Conservation (phyloP, 2,888 invertebrate species). For the Nasonia oneida region DNA sequence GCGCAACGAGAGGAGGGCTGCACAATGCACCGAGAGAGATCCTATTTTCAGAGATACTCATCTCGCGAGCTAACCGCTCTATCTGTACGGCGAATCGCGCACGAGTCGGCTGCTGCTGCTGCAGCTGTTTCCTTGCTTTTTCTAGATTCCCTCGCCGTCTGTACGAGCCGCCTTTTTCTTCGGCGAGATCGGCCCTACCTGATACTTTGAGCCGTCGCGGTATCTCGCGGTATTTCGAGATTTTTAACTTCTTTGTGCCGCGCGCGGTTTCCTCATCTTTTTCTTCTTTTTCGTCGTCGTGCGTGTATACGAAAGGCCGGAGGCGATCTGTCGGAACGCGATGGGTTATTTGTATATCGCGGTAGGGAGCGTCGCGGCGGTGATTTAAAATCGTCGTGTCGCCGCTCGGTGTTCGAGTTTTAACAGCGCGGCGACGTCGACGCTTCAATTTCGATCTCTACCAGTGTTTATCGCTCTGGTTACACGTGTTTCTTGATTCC, state of each 20-base stretch:
- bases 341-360: conserved; percentile 52
- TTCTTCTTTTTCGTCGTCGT: neutral
- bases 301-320: neutral
- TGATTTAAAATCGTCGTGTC: conserved; percentile 47
- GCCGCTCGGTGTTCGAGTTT: conserved; percentile 26
- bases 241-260: conserved; percentile 46
- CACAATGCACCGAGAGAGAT: conserved; percentile 70
- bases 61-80: conserved; percentile 70
- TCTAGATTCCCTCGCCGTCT: conserved; percentile 28
- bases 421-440: neutral
- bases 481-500: neutral
- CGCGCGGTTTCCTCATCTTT: neutral
- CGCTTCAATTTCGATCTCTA: conserved; percentile 10
- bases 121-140: conserved; percentile 71
- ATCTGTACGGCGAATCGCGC: conserved; percentile 71
- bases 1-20: neutral
- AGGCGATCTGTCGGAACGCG: conserved; percentile 49
- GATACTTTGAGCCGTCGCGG: conserved; percentile 36
- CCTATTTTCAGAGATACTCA: conserved; percentile 78
- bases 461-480: neutral
- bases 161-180: conserved; percentile 5
- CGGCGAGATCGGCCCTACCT: conserved; percentile 19
- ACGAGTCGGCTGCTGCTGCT: conserved; percentile 60
- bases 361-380: neutral
- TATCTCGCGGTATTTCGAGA: conserved; percentile 32